phyloP scores from a whole-genome alignment of 2,113 vertebrate species.

The Dromas ardeola region DNA sequence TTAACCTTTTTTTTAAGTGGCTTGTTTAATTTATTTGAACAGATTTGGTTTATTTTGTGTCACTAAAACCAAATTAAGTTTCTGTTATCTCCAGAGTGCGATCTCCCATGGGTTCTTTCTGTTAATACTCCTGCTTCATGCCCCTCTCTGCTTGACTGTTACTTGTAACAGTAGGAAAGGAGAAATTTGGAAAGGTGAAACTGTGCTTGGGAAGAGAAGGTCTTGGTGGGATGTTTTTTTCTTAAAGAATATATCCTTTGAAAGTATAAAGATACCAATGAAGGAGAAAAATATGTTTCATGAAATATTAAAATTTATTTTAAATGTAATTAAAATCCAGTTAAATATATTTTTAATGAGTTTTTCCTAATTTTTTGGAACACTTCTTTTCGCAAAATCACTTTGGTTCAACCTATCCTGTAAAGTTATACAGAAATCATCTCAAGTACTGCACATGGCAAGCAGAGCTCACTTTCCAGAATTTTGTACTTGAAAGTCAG shows the following conservation, averaged over 20 bases:
- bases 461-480: background rate
- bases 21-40: slow-evolving; percentile 34
- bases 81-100: slow-evolving; percentile 12
- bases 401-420: background rate
- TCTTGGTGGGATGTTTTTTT: background rate
- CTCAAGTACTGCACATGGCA: background rate
- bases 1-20: slow-evolving; percentile 23
- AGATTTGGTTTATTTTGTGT: slow-evolving; percentile 28
- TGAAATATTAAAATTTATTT: background rate
- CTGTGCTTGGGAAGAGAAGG: background rate
- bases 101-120: slow-evolving; percentile 5
- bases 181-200: background rate
- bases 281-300: background rate
- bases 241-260: background rate
- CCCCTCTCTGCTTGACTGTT: background rate
- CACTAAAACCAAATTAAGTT: slow-evolving; percentile 48
- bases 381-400: background rate
- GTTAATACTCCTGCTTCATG: background rate
- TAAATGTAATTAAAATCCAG: background rate
- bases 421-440: background rate
- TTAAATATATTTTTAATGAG: background rate
- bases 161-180: background rate
- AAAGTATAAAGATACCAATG: background rate
- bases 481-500: background rate
- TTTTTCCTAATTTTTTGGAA: background rate